phyloP scores from a whole-genome alignment of 2,113 vertebrate species.

The Gobiocypris rarus region DNA sequence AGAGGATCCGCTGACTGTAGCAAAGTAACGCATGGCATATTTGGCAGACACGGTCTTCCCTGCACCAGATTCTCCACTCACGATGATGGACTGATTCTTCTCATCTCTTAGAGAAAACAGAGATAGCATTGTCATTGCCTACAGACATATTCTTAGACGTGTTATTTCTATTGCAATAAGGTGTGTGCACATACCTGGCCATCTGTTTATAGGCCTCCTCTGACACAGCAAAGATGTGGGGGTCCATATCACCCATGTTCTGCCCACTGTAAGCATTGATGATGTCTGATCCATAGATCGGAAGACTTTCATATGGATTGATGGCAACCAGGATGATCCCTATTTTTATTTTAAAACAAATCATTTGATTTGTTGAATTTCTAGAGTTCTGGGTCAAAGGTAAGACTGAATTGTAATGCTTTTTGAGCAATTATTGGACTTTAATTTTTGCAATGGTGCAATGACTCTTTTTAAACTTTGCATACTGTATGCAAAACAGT shows the following conservation, averaged over 20 bases:
- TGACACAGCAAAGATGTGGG: constrained; percentile 97
- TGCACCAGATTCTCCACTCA: constrained; percentile 96
- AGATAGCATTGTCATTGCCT: background rate
- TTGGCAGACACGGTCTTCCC: constrained; percentile 98
- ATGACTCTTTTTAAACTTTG: background rate
- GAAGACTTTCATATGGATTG: constrained; percentile 94
- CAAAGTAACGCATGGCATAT: constrained; percentile 97
- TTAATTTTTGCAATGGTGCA: too few relatives aligned
- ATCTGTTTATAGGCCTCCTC: constrained; percentile 98
- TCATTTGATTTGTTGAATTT: background rate
- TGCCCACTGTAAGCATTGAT: constrained; percentile 96
- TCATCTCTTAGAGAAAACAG: constrained; percentile 80
- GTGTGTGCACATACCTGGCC: constrained; percentile 84
- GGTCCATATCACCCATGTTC: constrained; percentile 98
- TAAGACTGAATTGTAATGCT: background rate
- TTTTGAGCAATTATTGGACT: too few relatives aligned
- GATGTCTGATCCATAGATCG: constrained; percentile 95
- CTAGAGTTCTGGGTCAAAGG: background rate
- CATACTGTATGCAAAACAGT: constrained; percentile 18
- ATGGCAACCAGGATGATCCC: constrained; percentile 98
- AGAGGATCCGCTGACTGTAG: constrained; percentile 90
- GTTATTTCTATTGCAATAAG: background rate
- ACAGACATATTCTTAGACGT: background rate
- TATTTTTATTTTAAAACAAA: constrained; percentile 57
- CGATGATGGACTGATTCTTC: constrained; percentile 96